phyloP scores from a whole-genome alignment of 1,140 invertebrate species.

The Antheraea mylitta region DNA sequence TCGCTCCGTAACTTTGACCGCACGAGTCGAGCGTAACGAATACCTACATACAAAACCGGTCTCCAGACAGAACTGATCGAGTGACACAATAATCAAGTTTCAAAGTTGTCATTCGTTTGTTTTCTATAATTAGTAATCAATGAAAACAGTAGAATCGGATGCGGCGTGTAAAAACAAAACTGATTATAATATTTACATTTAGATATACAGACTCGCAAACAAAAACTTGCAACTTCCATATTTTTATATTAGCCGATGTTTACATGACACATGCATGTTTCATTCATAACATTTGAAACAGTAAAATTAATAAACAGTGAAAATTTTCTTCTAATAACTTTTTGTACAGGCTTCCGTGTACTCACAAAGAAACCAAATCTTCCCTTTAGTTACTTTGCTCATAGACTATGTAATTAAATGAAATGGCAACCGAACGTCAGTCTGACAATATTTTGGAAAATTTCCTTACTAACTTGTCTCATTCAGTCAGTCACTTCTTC shows the following conservation, averaged over 20 bases:
- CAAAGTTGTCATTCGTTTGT: conserved; percentile 10
- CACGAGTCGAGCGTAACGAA: neutral
- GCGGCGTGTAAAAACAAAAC: neutral
- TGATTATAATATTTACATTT: too few relatives aligned
- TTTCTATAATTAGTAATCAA: conserved; percentile 16
- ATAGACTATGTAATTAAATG: too few relatives aligned
- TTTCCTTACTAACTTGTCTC: too few relatives aligned
- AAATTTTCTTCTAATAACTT: too few relatives aligned
- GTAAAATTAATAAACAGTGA: too few relatives aligned
- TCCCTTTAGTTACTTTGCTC: too few relatives aligned
- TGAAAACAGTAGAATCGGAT: conserved; percentile 26
- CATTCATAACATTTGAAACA: too few relatives aligned
- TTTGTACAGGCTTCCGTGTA: too few relatives aligned
- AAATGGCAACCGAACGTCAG: too few relatives aligned
- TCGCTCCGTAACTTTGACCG: conserved; percentile 13
- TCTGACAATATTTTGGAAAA: too few relatives aligned
- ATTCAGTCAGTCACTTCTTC: too few relatives aligned
- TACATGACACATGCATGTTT: conserved; percentile 16
- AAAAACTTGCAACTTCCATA: conserved; percentile 22
- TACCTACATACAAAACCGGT: conserved; percentile 12
- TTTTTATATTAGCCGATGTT: conserved; percentile 29
- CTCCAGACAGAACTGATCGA: neutral
- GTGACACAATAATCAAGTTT: conserved; percentile 20
- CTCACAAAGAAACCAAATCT: too few relatives aligned
- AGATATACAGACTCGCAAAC: neutral